Evolutionary conservation across 2,797 vertebrate genomes (phyloP), one percentile per base, ranked within the genome.

Genomic region (Peromyscus attwateri): DNA sequence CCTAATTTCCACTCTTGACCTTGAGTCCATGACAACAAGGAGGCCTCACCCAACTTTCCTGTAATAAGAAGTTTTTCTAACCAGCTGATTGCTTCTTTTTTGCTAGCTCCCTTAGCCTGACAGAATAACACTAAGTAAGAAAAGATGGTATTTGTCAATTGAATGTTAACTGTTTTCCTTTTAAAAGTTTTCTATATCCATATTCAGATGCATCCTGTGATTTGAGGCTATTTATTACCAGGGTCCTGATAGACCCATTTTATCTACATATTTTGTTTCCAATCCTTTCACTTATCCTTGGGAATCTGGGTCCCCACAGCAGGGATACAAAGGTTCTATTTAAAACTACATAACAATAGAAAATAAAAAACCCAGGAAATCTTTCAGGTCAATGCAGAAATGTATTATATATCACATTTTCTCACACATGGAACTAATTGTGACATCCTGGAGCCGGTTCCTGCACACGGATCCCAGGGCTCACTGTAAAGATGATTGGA

Each of bases 391-490:
- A 81, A 68, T 43, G 89, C 31, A 40, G 87, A 92, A 73, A 95
- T 82, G 57, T 46, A 49, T 49, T 79, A 34, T 29, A 84, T 9
- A 82, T 95, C 92, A 40, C 89, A 43, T 71, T 89, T 96, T 80
- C 91, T 93, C 97, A 96, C 97, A 98, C 95, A 92, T 97, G 97
- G 96, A 97, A 95, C 37, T 97, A 37, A 97, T 97, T 89, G 87
- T 62, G 93, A 43, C 87, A n/a, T 91, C 84, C 87, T 2, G 46
- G 85, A 71, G 83, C 95, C 43, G 0, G 46, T 43, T 88, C 55
- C 95, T 66, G 43, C 87, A 8, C 14, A 3, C 29, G 2, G 95
- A 92, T 93, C 89, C 62, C 46, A 46, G 91, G 70, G 34, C 68
- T 52, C 4, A 49, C 55, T 25, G n/a, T 66, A 89, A 89, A 81